Evolutionary conservation across 1,140 invertebrate genomes (phyloP).

Genomic region (Zaprionus nigranus): DNA sequence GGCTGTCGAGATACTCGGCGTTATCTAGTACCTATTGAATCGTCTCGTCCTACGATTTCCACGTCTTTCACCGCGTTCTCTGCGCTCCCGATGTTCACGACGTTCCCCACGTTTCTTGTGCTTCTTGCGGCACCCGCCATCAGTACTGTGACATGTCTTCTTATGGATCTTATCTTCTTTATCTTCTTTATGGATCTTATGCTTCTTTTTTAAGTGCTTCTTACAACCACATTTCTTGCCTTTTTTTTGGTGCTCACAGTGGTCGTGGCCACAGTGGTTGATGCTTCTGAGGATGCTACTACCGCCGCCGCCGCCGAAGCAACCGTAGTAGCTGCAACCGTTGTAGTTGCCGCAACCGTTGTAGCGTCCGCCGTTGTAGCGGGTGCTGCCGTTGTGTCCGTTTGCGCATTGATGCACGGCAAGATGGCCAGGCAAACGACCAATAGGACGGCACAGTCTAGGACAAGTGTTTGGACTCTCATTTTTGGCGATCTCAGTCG

Average conservation of each 20-base stretch:
- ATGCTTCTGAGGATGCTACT: background rate
- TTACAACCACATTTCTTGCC: background rate
- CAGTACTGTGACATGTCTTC: background rate
- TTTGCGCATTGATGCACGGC: background rate
- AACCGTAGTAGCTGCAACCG: no score
- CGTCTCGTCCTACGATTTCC: no score
- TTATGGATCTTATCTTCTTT: no score
- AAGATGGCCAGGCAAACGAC: background rate
- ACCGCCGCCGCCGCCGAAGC: background rate
- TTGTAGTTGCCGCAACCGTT: background rate
- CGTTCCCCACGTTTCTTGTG: background rate
- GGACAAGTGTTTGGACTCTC: constrained; percentile 7
- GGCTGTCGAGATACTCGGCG: background rate
- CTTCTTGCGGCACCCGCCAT: background rate
- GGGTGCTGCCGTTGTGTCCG: background rate
- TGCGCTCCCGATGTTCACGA: background rate
- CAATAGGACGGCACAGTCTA: background rate
- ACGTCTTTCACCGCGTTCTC: no score
- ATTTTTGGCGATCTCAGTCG: background rate
- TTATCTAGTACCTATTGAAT: background rate
- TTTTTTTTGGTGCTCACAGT: background rate
- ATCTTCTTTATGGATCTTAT: no score
- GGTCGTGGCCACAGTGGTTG: background rate
- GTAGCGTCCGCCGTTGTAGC: background rate
- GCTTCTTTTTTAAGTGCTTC: no score